Evolutionary conservation across 2,888 invertebrate genomes (phyloP), one percentile per base, ranked within the genome.

Genomic region (Congeria kusceri): DNA sequence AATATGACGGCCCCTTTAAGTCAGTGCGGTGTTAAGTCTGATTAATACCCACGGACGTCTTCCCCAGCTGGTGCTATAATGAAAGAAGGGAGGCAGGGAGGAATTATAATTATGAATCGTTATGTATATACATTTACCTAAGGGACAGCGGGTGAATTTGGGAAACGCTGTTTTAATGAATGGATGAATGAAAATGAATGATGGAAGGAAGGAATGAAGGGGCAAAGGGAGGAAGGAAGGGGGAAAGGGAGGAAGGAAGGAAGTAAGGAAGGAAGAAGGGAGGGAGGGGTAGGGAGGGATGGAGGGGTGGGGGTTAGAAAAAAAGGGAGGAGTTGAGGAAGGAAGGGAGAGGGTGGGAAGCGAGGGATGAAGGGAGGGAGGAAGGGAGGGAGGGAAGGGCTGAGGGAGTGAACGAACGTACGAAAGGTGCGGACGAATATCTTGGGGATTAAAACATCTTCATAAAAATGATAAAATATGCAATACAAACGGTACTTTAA

Each of bases 221-320:
- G 56, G 20, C 32, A 44, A 65, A 27, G 53, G 53, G 39, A 53
- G 62, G 57, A 72, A 32, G 56, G 32, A 47, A 32, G 53, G 58
- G 56, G 29, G 53, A 47, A 57, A 53, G 58, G 29, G 32, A 32
- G 61, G 56, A 64, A 44, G 53, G 44, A 64, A 46, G 49, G 27
- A 47, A 49, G 64, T 39, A 58, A 27, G 57, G 57, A 46, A 47
- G 44, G 64, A 72, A 44, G 58, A 27, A 73, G 32, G 64, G 23
- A 63, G 20, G 20, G 63, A 39, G 1, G 9, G 39, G n/a, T n/a
- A n/a, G n/a, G n/a, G n/a, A 32, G 32, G 32, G 9, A 32, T 7
- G 32, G 32, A 9, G 5, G 32, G 9, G 9, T 4, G 9, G 9
- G 9, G 32, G 32, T 32, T 32, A 32, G 32, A 4, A 32, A 32